Conservation (phyloP, 2,888 invertebrate species). For the Nineta flava region DNA sequence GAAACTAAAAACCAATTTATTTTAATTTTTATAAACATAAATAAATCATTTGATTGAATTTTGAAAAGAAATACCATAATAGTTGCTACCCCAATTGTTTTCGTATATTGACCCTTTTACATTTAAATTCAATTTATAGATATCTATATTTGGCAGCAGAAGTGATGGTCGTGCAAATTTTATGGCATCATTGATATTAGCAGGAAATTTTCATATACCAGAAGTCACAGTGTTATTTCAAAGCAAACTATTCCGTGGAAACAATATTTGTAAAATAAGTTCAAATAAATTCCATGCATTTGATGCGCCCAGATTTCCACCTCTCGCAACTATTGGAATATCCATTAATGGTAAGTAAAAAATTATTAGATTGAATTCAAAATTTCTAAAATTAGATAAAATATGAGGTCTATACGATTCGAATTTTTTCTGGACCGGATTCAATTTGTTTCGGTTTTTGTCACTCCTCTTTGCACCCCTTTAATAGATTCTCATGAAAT, state of each 20-base stretch:
- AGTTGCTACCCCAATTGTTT: not conserved
- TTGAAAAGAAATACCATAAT: no score
- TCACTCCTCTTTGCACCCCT: no score
- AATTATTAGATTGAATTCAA: no score
- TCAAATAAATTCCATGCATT: slow-evolving; percentile 63
- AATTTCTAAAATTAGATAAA: no score
- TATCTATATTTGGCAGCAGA: slow-evolving; percentile 85
- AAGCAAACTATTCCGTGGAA: slow-evolving; percentile 76
- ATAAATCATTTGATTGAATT: no score
- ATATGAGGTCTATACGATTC: no score
- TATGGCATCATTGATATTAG: slow-evolving; percentile 73
- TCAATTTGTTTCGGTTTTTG: no score
- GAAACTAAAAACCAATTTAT: no score
- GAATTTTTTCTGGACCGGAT: no score
- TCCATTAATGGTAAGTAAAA: slow-evolving; percentile 44
- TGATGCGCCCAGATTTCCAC: slow-evolving; percentile 70
- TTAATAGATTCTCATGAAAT: no score
- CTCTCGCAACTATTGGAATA: slow-evolving; percentile 69
- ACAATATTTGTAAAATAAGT: slow-evolving; percentile 65
- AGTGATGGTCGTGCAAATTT: slow-evolving; percentile 93
- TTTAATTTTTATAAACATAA: no score
- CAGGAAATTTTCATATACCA: slow-evolving; percentile 76
- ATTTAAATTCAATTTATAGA: slow-evolving; percentile 32
- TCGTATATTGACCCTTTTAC: not conserved
- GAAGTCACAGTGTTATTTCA: slow-evolving; percentile 90